Conservation (phyloP, 92 coral and sea anemone species). For the Muricea muricata region DNA sequence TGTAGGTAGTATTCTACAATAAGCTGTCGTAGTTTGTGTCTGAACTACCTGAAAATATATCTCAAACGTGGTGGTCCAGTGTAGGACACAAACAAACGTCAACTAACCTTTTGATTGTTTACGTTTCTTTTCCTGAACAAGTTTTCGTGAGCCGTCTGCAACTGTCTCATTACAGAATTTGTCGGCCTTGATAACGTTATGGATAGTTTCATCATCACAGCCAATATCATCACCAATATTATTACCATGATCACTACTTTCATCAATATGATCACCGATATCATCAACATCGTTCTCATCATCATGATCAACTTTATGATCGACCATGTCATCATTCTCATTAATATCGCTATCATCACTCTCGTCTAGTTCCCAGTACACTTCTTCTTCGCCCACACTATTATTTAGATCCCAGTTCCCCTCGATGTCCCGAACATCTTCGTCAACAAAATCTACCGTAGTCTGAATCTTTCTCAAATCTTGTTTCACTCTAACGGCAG, state of each 20-base stretch:
- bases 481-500: slow-evolving; percentile 77
- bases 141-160: too few relatives aligned
- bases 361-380: slow-evolving; percentile 41
- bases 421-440: slow-evolving; percentile 79
- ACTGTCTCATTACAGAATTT: too few relatives aligned
- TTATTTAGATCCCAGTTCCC: slow-evolving; percentile 12
- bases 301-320: slow-evolving; percentile 1
- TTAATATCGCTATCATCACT: not conserved
- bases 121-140: too few relatives aligned
- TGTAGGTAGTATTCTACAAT: too few relatives aligned
- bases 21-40: too few relatives aligned
- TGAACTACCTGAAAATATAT: too few relatives aligned
- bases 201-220: slow-evolving; percentile 1
- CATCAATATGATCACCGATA: not conserved
- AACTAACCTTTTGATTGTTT: too few relatives aligned
- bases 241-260: not conserved
- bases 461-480: slow-evolving; percentile 79
- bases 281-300: not conserved
- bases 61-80: too few relatives aligned
- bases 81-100: too few relatives aligned
- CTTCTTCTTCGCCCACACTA: slow-evolving; percentile 5
- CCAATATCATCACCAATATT: slow-evolving; percentile 6
- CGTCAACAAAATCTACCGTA: slow-evolving; percentile 84
- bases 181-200: too few relatives aligned
- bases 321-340: slow-evolving; percentile 15